Conservation (phyloP, 1,140 invertebrate species). For the Anastrepha obliqua region DNA sequence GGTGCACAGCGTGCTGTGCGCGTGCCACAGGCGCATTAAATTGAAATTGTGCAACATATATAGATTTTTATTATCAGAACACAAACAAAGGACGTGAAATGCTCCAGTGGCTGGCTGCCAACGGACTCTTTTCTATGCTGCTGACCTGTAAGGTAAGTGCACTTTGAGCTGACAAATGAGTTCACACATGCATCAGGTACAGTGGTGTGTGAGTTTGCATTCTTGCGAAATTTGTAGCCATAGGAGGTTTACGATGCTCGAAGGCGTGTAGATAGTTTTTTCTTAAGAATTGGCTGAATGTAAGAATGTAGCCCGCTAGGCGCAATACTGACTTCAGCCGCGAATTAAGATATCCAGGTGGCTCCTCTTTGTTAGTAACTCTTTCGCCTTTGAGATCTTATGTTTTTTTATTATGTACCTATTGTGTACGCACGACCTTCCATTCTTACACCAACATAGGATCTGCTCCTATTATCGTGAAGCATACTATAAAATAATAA, state of each 20-base stretch:
- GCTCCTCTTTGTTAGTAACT: no score
- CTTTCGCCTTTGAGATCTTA: no score
- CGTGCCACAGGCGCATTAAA: slow-evolving; percentile 52
- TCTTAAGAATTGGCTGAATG: no score
- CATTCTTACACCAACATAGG: no score
- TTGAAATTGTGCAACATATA: slow-evolving; percentile 36
- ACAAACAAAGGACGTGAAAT: not conserved
- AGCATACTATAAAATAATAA: no score
- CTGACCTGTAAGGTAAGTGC: not conserved
- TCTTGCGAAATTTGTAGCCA: not conserved
- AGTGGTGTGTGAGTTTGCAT: not conserved
- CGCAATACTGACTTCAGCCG: no score
- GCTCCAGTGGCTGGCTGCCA: not conserved
- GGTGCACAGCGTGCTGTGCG: not conserved
- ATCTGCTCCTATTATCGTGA: no score
- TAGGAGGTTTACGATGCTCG: not conserved
- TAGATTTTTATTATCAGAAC: slow-evolving; percentile 3
- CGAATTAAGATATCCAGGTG: no score
- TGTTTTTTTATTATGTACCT: no score
- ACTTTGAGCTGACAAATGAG: slow-evolving; percentile 18
- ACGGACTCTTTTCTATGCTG: not conserved
- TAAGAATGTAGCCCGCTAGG: no score
- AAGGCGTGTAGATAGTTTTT: no score
- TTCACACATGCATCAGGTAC: not conserved
- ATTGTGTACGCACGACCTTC: no score